phyloP scores from a whole-genome alignment of 35 echinoderm and acorn worm genomes.

The Lytechinus variegatus region DNA sequence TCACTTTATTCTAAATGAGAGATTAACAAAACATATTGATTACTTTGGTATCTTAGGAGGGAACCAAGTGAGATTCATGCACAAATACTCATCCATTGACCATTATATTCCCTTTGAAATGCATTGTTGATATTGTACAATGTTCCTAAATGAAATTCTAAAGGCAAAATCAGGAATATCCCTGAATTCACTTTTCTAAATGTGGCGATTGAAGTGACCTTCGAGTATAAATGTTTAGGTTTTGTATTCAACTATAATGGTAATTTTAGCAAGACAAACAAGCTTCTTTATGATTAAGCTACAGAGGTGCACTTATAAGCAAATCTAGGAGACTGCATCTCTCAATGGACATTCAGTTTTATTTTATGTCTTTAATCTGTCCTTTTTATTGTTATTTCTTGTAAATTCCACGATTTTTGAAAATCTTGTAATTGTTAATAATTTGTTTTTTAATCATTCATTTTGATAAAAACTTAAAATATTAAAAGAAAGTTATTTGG shows the following conservation, averaged over 20 bases:
- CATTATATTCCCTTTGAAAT: constrained; percentile 31
- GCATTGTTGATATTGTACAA: constrained; percentile 48
- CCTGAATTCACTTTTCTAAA: constrained; percentile 18
- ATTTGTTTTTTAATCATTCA: no score
- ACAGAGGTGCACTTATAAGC: not conserved
- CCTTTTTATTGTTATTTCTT: no score
- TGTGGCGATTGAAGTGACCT: not conserved
- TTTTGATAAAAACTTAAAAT: no score
- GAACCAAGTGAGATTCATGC: not conserved
- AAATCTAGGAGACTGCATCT: constrained; percentile 17
- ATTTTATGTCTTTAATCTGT: no score
- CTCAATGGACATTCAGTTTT: no score
- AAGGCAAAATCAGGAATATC: constrained; percentile 44
- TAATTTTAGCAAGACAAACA: constrained; percentile 25
- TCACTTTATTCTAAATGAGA: constrained; percentile 34
- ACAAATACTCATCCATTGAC: constrained; percentile 42
- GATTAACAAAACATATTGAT: not conserved
- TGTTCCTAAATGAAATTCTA: not conserved
- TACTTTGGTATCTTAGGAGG: constrained; percentile 26
- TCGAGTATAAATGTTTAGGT: constrained; percentile 28
- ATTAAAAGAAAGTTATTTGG: no score
- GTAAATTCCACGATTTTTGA: no score
- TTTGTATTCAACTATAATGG: constrained; percentile 41
- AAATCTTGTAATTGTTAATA: no score
- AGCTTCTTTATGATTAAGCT: constrained; percentile 45